These are phyloP conservation scores for Australoheros facetus DNA, from an alignment of 2,797 vertebrate genomes.

Conservation along the genomic window DNA sequence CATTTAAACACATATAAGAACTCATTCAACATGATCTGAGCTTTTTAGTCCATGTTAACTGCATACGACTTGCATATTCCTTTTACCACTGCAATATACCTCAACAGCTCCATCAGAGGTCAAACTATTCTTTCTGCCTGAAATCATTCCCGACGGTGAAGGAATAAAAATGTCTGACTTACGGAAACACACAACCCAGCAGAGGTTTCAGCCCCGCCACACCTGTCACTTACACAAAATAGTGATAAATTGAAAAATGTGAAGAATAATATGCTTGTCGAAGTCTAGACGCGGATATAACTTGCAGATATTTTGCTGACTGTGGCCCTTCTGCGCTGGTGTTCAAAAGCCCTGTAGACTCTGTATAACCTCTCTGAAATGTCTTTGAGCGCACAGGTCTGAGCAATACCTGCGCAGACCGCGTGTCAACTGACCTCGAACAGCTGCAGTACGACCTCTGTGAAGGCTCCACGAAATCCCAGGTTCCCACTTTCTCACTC, in stretches of 20 bases:
- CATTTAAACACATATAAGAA: neutral
- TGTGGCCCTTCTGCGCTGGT: neutral
- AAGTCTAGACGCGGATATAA: constrained; percentile 22
- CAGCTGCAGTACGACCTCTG: constrained; percentile 94
- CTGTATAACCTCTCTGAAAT: constrained; percentile 30
- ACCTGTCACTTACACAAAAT: constrained; percentile 51
- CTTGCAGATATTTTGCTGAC: constrained; percentile 47
- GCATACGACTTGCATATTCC: neutral
- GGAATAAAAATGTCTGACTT: constrained; percentile 40
- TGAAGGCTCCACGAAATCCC: constrained; percentile 95
- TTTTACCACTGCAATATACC: constrained; percentile 10
- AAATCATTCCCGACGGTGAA: constrained; percentile 31
- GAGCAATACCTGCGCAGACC: constrained; percentile 12
- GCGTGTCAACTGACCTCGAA: constrained; percentile 83
- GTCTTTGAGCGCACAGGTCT: constrained; percentile 2
- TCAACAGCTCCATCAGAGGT: constrained; percentile 36
- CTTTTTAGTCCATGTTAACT: constrained; percentile 35
- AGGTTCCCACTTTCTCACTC: constrained; percentile 86
- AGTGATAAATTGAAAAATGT: constrained; percentile 53
- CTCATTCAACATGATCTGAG: neutral
- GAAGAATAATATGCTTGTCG: constrained; percentile 58
- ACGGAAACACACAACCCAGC: constrained; percentile 29
- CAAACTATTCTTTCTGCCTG: constrained; percentile 31
- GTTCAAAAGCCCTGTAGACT: constrained; percentile 34
- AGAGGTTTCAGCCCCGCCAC: constrained; percentile 7